Conservation (phyloP, 1,140 invertebrate species). For the Liolophura sinensis region DNA sequence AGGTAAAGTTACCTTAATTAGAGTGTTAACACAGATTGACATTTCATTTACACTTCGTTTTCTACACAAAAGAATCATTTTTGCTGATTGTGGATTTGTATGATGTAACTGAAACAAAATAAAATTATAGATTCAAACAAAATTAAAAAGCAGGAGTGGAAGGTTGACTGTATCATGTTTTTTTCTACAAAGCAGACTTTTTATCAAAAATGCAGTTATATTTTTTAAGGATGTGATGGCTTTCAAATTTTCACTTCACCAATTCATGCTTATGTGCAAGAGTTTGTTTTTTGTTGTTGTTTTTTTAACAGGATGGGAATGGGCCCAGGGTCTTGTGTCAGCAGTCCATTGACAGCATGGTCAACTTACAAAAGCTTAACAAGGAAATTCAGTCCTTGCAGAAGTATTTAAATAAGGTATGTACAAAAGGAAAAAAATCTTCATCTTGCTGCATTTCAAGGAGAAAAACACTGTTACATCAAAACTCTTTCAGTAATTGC, state of each 20-base stretch:
- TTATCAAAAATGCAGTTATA: no score
- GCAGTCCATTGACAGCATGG: constrained; percentile 23
- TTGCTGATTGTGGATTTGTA: no score
- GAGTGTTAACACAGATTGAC: not conserved
- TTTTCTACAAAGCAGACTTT: no score
- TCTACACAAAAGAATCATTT: not conserved
- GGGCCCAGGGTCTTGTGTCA: constrained; percentile 25
- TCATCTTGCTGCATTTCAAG: not conserved
- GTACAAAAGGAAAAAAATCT: constrained; percentile 7
- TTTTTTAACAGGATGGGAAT: constrained; percentile 22
- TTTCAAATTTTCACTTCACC: no score
- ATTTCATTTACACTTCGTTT: not conserved
- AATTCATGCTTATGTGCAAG: no score
- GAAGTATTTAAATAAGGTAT: constrained; percentile 21
- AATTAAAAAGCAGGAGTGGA: no score
- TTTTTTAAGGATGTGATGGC: no score
- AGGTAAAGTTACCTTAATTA: constrained; percentile 25
- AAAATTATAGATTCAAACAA: no score
- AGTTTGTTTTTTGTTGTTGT: not conserved
- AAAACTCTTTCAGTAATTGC: no score
- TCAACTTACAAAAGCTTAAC: constrained; percentile 23
- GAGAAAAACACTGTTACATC: no score
- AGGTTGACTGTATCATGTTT: no score
- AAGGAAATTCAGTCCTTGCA: constrained; percentile 20
- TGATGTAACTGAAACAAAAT: no score